Percentiles rank a stretch among this genome's conserved stretches.
Conservation (phyloP, 1,140 invertebrate genomes). For the Ceratina japonica region DNA sequence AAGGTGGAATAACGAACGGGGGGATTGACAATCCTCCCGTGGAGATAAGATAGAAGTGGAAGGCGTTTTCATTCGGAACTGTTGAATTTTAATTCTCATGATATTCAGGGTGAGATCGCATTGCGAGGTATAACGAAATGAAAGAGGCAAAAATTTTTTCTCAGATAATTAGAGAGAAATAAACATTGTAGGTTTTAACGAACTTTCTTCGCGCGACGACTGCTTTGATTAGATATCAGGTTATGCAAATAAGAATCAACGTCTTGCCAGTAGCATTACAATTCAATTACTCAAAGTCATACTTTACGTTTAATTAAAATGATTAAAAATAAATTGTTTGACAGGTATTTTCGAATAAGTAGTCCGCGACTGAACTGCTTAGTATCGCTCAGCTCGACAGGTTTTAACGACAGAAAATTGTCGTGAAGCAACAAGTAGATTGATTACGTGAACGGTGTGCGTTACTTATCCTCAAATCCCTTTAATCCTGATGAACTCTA, state of each 20-base stretch:
- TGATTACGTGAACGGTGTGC: neutral
- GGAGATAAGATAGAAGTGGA: neutral
- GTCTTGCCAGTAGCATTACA: no score
- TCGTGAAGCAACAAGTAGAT: slow-evolving; percentile 34
- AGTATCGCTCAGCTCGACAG: neutral
- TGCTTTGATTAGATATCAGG: no score
- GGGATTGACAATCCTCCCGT: slow-evolving; percentile 8
- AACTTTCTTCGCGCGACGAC: no score
- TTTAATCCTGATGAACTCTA: neutral
- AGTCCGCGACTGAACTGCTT: neutral
- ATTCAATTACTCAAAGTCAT: no score
- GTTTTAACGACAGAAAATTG: neutral
- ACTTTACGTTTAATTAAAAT: no score
- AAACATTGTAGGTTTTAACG: no score
- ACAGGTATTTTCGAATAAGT: no score
- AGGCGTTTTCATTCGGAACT: neutral
- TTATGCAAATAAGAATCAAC: no score
- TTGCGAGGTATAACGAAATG: neutral
- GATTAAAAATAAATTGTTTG: no score
- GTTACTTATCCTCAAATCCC: neutral
- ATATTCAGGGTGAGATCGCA: neutral
- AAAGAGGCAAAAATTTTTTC: neutral
- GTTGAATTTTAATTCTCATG: slow-evolving; percentile 5
- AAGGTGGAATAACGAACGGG: neutral
- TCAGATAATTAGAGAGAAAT: neutral